These are phyloP conservation scores for Sphyrna mokarran DNA, from an alignment of 2,113 vertebrate species.

Conservation along the genomic window DNA sequence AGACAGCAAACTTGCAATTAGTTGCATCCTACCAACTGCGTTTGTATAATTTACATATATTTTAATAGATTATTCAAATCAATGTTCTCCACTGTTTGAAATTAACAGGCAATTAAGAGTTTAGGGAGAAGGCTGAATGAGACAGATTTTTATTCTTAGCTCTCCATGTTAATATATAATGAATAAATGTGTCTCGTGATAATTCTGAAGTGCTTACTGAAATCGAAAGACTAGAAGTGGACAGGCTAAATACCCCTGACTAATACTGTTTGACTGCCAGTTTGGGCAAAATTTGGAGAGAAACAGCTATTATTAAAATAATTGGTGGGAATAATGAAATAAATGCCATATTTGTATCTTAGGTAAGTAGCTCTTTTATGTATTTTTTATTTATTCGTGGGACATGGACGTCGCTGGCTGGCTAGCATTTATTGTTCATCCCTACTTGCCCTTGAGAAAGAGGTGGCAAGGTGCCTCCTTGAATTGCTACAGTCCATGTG, in stretches of 20 bases:
- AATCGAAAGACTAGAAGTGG: neutral
- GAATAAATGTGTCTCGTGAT: neutral
- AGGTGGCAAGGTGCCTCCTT: too few relatives aligned
- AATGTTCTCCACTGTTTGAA: constrained; percentile 7
- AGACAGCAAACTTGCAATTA: neutral
- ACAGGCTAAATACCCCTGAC: neutral
- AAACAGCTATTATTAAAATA: neutral
- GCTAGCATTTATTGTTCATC: too few relatives aligned
- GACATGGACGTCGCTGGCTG: too few relatives aligned
- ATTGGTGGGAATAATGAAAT: neutral
- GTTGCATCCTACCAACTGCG: neutral
- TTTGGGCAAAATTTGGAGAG: neutral
- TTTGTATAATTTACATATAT: constrained; percentile 2
- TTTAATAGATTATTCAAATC: neutral
- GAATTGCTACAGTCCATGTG: too few relatives aligned
- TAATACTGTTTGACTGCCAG: neutral
- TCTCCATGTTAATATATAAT: neutral
- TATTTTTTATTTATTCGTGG: too few relatives aligned
- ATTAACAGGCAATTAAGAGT: constrained; percentile 7
- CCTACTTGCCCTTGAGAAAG: too few relatives aligned
- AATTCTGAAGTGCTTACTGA: neutral
- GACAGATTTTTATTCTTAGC: neutral
- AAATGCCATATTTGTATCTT: neutral
- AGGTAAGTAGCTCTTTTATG: neutral
- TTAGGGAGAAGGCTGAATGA: neutral